Evolutionary conservation across 2,888 invertebrate species (phyloP).

Genomic region (Phasia obesa): DNA sequence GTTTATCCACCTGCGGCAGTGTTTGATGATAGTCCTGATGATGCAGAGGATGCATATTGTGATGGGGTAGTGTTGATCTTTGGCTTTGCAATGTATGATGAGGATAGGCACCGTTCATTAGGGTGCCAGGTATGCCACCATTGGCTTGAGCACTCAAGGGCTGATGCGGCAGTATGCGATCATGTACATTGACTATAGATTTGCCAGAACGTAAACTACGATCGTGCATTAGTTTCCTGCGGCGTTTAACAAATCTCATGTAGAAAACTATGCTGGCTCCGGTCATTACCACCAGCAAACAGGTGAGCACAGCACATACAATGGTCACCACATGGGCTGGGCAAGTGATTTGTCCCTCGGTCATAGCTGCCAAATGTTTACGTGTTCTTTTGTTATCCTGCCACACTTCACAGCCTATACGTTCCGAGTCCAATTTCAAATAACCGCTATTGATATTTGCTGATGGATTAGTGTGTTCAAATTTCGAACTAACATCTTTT

Average conservation of each 20-base stretch:
- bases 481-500: slow-evolving; percentile 71
- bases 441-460: slow-evolving; percentile 73
- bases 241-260: slow-evolving; percentile 80
- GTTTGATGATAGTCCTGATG: slow-evolving; percentile 77
- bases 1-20: slow-evolving; percentile 80
- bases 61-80: slow-evolving; percentile 75
- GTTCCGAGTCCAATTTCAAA: slow-evolving; percentile 80
- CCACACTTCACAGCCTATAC: slow-evolving; percentile 81
- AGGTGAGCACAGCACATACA: slow-evolving; percentile 81
- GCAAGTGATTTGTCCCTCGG: slow-evolving; percentile 82
- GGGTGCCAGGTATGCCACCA: slow-evolving; percentile 70
- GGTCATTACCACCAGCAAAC: slow-evolving; percentile 80
- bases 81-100: slow-evolving; percentile 78
- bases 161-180: slow-evolving; percentile 82
- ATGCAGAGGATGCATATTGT: slow-evolving; percentile 71
- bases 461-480: slow-evolving; percentile 73
- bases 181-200: slow-evolving; percentile 82
- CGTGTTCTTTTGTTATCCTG: slow-evolving; percentile 78
- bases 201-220: slow-evolving; percentile 79
- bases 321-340: slow-evolving; percentile 83
- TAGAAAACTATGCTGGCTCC: slow-evolving; percentile 82
- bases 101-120: slow-evolving; percentile 75
- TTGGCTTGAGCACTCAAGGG: slow-evolving; percentile 75
- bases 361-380: slow-evolving; percentile 79
- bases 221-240: slow-evolving; percentile 81